Evolutionary conservation across 2,113 vertebrate species (phyloP).

Genomic region (Dicentrarchus labrax): DNA sequence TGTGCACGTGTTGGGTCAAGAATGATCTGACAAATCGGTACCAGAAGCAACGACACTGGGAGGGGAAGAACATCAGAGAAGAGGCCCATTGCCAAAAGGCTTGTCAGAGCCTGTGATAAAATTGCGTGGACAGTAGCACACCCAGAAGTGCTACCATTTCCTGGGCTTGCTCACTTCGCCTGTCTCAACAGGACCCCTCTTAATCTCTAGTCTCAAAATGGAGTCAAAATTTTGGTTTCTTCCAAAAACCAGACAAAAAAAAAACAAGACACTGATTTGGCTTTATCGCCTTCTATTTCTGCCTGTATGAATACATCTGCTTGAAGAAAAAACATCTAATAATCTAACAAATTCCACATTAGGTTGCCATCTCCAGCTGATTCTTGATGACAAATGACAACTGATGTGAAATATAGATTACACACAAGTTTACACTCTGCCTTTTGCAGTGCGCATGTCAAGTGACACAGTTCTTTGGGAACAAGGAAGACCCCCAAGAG

Average conservation of each 20-base stretch:
- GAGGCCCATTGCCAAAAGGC: slow-evolving; percentile 70
- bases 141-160: slow-evolving; percentile 71
- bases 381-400: slow-evolving; percentile 8
- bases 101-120: slow-evolving; percentile 78
- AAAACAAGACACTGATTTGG: not conserved
- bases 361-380: not conserved
- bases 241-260: not conserved
- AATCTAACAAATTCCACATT: not conserved
- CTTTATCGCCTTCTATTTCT: not conserved
- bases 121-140: slow-evolving; percentile 76
- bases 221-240: slow-evolving; percentile 36
- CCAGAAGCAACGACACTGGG: slow-evolving; percentile 50
- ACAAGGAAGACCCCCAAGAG: too few species aligned
- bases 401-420: too few species aligned
- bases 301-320: not conserved
- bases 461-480: too few species aligned
- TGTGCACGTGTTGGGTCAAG: slow-evolving; percentile 40
- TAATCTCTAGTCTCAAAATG: slow-evolving; percentile 63
- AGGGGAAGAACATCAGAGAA: slow-evolving; percentile 48
- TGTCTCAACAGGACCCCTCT: slow-evolving; percentile 75
- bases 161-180: slow-evolving; percentile 66
- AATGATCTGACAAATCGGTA: slow-evolving; percentile 65
- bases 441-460: too few species aligned
- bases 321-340: not conserved
- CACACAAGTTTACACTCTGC: too few species aligned